Conservation (phyloP, 1,140 invertebrate species). For the Atta colombica region DNA sequence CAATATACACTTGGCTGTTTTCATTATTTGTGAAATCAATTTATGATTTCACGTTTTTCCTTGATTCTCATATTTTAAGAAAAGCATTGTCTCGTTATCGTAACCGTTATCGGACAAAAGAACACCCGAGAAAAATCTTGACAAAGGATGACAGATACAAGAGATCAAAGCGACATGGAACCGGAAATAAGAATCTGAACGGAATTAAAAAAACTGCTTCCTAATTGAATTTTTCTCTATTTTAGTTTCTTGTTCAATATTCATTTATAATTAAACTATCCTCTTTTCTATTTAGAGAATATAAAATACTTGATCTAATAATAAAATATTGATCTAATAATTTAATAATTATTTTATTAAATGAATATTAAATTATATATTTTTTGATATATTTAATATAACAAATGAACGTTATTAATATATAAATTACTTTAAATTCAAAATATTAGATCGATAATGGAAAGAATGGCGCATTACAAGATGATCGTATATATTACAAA, state of each 20-base stretch:
- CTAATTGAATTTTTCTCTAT: constrained; percentile 48
- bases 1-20: constrained; percentile 1
- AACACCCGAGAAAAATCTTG: constrained; percentile 58
- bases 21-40: neutral
- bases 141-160: constrained; percentile 25
- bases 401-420: neutral
- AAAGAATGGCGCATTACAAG: neutral
- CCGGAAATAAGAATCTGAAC: constrained; percentile 54
- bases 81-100: constrained; percentile 72
- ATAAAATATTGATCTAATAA: neutral
- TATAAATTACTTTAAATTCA: neutral
- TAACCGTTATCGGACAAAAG: constrained; percentile 71
- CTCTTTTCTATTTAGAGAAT: neutral
- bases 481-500: neutral
- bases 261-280: constrained; percentile 28
- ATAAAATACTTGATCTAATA: neutral
- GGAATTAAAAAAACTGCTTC: constrained; percentile 3
- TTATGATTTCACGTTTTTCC: neutral
- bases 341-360: neutral
- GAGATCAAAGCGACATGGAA: constrained; percentile 10
- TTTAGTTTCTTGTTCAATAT: constrained; percentile 32
- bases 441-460: neutral
- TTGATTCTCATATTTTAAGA: neutral
- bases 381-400: neutral
- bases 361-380: neutral